Evolutionary conservation across 2,797 vertebrate genomes (phyloP), one percentile per base, ranked within the genome.

Genomic region (Serranus cabrilla): DNA sequence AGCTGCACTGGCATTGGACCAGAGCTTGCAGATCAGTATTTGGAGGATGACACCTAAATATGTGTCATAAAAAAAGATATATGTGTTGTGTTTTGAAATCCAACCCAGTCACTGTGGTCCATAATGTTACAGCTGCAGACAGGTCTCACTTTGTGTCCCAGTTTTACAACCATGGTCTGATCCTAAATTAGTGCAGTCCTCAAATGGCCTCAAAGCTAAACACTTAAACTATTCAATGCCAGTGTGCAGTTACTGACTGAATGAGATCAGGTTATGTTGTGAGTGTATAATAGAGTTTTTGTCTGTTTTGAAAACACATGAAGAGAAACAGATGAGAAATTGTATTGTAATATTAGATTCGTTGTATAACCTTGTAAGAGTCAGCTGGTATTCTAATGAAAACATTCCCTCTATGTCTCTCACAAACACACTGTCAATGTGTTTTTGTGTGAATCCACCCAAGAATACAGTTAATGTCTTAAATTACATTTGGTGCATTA

Each of bases 131-230:
- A 68, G 68, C 57, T 71, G 42, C 34, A 20, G 50, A 71, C 67
- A 58, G 51, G 72, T 80, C 50, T 58, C 39, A 45, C 62, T 27
- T 49, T 72, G 52, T 79, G 68, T 64, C 59, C 57, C 59, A 63
- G 74, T 81, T 88, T 74, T 70, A 76, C 77, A 76, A 37, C 40
- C 46, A 16, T n/a, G 42, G 11, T 45, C 49, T 68, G 68, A 34
- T 77, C 79, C 61, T 40, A 84, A 90, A 76, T 90, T 66, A 91
- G 85, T 57, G 16, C 59, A 60, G 62, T 47, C 54, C 79, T 49
- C 49, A 11, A 21, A 43, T 59, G 56, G 69, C 63, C 77, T 61
- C 61, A 43, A 17, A 59, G 71, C 37, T 49, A 21, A 7, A 42
- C 43, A 37, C 58, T 72, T 71, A 56, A 78, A 62, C 81, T 76